Conservation (phyloP, 2,888 invertebrate genomes). For the Thereva unica region DNA sequence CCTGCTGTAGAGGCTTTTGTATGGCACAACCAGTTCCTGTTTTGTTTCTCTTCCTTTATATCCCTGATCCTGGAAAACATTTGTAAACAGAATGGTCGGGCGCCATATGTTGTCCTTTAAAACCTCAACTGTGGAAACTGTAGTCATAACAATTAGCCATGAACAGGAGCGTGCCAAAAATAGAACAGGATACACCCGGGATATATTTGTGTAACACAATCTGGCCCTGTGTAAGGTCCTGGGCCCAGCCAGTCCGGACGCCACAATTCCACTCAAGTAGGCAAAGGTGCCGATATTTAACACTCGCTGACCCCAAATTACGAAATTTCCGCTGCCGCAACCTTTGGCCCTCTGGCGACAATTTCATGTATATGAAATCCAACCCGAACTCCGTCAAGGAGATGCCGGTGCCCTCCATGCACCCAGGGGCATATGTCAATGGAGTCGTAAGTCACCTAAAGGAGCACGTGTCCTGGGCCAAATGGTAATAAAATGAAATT, state of each 20-base stretch:
- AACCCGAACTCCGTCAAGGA: background rate
- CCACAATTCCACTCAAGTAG: conserved; percentile 1
- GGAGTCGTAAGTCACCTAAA: conserved; percentile 17
- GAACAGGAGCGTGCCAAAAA: conserved; percentile 21
- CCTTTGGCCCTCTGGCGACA: background rate
- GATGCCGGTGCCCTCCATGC: conserved; percentile 9
- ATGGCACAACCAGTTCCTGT: background rate
- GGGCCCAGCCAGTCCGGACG: background rate
- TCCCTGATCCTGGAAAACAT: background rate
- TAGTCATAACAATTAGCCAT: conserved; percentile 19
- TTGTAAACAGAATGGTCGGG: background rate
- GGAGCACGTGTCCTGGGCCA: conserved; percentile 19
- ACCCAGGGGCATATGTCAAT: conserved; percentile 24
- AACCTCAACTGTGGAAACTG: conserved; percentile 8
- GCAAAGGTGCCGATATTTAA: conserved; percentile 6
- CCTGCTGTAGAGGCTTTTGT: background rate
- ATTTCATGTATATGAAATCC: background rate
- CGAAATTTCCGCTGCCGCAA: conserved; percentile 9
- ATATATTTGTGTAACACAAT: conserved; percentile 27
- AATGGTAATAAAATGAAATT: background rate
- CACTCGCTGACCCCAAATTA: conserved; percentile 29
- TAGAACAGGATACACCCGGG: conserved; percentile 14
- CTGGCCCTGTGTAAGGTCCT: background rate
- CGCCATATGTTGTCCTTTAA: conserved; percentile 15
- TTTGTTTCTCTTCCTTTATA: conserved; percentile 8